Conservation (phyloP, 2,797 vertebrate genomes). For the Sebastes umbrosus region DNA sequence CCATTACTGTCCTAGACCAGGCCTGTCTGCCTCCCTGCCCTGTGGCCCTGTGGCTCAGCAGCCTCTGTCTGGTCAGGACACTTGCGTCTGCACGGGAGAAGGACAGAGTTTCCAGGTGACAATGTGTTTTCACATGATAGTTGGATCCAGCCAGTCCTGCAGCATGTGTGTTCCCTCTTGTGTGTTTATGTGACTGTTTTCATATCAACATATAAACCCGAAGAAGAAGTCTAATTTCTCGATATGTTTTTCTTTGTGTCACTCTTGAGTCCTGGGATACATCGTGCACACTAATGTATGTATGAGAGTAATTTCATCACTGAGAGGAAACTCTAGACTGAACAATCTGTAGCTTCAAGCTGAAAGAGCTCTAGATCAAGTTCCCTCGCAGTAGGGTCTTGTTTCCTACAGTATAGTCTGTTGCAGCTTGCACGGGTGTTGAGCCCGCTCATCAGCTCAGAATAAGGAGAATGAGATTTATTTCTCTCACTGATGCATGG, state of each 20-base stretch:
- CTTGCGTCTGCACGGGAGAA: conserved; percentile 79
- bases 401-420: conserved; percentile 50
- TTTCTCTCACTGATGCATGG: background rate
- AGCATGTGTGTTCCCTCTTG: background rate
- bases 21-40: conserved; percentile 78
- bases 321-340: conserved; percentile 39
- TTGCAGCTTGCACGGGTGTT: conserved; percentile 5
- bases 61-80: conserved; percentile 82
- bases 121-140: background rate
- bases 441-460: conserved; percentile 47
- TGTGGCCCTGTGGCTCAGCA: conserved; percentile 87
- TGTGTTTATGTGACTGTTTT: background rate
- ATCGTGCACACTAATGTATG: background rate
- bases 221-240: background rate
- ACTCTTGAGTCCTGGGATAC: background rate
- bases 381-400: conserved; percentile 52
- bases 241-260: conserved; percentile 3
- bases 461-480: conserved; percentile 43
- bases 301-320: conserved; percentile 16
- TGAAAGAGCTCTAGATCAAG: conserved; percentile 53
- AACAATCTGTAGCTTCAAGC: conserved; percentile 67
- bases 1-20: conserved; percentile 84
- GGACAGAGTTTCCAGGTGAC: conserved; percentile 89
- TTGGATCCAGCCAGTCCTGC: background rate
- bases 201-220: background rate